These are phyloP conservation scores for Drosophila pallidifrons DNA, from an alignment of 1,140 invertebrate genomes.

Conservation along the genomic window DNA sequence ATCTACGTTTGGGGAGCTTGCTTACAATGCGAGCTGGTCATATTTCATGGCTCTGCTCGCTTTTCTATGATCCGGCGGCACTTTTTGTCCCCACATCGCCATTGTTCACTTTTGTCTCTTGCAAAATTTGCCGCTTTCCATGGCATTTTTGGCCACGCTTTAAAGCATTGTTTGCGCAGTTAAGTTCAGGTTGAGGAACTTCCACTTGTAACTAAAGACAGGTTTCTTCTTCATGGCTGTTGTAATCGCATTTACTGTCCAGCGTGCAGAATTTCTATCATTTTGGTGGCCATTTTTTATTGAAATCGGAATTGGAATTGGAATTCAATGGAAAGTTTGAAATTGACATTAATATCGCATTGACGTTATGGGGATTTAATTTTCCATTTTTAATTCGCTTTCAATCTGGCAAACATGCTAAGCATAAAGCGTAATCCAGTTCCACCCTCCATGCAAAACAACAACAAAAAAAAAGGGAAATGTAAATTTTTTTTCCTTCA, in stretches of 20 bases:
- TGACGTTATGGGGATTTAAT: conserved; percentile 53
- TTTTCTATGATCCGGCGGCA: conserved; percentile 29
- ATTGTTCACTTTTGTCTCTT: conserved; percentile 21
- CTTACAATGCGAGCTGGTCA: conserved; percentile 34
- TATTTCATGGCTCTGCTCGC: conserved; percentile 63
- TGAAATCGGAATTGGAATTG: conserved; percentile 31
- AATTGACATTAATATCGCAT: conserved; percentile 69
- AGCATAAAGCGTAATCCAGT: conserved; percentile 67
- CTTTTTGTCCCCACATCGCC: conserved; percentile 33
- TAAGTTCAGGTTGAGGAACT: neutral
- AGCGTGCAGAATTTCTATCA: conserved; percentile 49
- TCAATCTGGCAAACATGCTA: conserved; percentile 76
- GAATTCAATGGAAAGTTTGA: conserved; percentile 56
- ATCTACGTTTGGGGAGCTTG: neutral
- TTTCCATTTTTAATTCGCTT: conserved; percentile 82
- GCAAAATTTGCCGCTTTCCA: conserved; percentile 30
- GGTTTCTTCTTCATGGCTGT: conserved; percentile 12
- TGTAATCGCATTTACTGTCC: conserved; percentile 43
- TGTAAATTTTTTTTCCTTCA: conserved; percentile 67
- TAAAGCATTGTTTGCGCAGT: conserved; percentile 1
- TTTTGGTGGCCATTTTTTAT: conserved; percentile 27
- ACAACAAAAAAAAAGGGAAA: conserved; percentile 51
- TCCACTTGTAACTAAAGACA: conserved; percentile 19
- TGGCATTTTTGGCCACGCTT: conserved; percentile 29
- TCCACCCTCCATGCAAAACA: conserved; percentile 27